Percentiles rank a stretch among this genome's conserved stretches.
phyloP scores from a whole-genome alignment of 2,113 vertebrate species.

The Siphamia tubifer region DNA sequence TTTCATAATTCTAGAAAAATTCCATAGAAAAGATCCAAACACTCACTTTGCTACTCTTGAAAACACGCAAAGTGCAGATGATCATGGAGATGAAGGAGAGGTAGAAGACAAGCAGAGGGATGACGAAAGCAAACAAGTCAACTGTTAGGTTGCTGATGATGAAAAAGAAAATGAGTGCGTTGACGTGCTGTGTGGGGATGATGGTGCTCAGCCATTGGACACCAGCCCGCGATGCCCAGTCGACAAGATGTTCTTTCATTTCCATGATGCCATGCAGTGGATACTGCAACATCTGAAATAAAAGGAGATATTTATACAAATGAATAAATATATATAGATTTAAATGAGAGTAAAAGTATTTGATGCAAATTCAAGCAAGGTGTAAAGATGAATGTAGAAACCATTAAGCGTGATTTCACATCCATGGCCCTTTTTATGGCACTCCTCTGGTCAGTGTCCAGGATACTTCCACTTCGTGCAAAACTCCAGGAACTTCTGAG shows the following conservation, averaged over 20 bases:
- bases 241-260: constrained; percentile 93
- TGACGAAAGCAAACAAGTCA: constrained; percentile 91
- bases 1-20: no score
- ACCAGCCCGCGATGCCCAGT: constrained; percentile 92
- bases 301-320: not conserved
- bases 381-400: not conserved
- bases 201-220: constrained; percentile 96
- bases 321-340: not conserved
- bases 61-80: constrained; percentile 94
- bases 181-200: constrained; percentile 95
- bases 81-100: constrained; percentile 96
- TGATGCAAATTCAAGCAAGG: not conserved
- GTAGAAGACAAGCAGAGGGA: constrained; percentile 96
- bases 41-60: constrained; percentile 91
- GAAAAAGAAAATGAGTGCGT: constrained; percentile 97
- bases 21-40: no score
- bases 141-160: constrained; percentile 96
- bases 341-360: not conserved
- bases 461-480: constrained; percentile 59
- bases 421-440: constrained; percentile 74
- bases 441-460: constrained; percentile 40
- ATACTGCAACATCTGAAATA: constrained; percentile 88
- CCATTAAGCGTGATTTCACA: constrained; percentile 70
- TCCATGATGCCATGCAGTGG: constrained; percentile 88
- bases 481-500: constrained; percentile 67